Percentiles rank a stretch among this genome's conserved stretches.
Conservation (phyloP, 2,113 vertebrate species). For the Strix aluco region DNA sequence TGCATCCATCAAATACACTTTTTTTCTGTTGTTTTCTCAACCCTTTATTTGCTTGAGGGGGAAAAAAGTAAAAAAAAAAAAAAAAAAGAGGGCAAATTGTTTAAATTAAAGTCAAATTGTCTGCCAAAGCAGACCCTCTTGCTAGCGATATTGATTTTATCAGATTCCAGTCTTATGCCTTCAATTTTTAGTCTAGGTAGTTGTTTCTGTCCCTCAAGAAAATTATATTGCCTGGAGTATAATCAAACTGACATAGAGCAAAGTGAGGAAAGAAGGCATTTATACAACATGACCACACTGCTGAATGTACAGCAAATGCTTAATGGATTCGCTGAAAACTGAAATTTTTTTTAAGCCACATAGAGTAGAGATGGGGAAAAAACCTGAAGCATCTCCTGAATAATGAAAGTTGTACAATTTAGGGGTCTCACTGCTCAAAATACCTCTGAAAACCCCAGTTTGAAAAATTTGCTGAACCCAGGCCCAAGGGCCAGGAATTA, state of each 20-base stretch:
- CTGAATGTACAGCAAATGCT: neutral
- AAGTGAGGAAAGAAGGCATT: neutral
- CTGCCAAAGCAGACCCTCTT: neutral
- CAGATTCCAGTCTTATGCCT: neutral
- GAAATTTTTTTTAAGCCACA: neutral
- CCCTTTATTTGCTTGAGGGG: neutral
- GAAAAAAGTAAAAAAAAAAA: neutral
- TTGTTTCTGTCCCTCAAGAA: neutral
- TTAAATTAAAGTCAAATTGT: neutral
- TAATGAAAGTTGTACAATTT: neutral
- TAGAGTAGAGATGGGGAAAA: neutral
- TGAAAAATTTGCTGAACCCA: neutral
- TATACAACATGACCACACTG: neutral
- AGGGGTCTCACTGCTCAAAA: neutral
- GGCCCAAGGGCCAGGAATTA: neutral
- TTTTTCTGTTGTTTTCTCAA: neutral
- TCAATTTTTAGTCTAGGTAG: neutral
- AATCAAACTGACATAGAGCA: neutral
- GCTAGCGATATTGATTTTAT: neutral
- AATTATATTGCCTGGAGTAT: neutral
- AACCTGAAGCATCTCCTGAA: neutral
- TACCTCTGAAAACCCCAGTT: neutral
- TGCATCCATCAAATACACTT: neutral
- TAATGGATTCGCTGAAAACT: neutral
- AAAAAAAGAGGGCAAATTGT: neutral